Base-by-base conservation (phyloP, 1,140 invertebrate species). In the Ceratina australensis region DNA sequence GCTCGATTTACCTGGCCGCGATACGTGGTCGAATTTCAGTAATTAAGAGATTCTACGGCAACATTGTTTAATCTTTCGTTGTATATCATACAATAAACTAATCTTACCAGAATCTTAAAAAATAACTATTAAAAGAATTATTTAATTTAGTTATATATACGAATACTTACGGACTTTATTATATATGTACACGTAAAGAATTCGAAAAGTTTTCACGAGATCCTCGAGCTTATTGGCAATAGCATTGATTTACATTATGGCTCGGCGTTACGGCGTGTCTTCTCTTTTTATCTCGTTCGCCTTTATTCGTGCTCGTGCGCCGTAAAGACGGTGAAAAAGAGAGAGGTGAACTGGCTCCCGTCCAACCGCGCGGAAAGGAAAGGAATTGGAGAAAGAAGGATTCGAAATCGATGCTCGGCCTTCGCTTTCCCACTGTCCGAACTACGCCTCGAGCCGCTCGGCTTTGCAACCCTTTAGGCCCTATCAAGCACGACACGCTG, bases 41-140 rank as follows among this genome's bases (percentile, higher is more conserved):
- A 78, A 83, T 81, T 75, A 83, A 61, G 68, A 71, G 78, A 49
- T 81, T 75, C 28, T 49, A 28, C 20, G 47, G n/a, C n/a, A n/a
- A n/a, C n/a, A n/a, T n/a, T n/a, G n/a, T n/a, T n/a, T n/a, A n/a
- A n/a, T n/a, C n/a, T n/a, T n/a, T n/a, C n/a, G n/a, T n/a, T n/a
- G n/a, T n/a, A n/a, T n/a, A n/a, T n/a, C n/a, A 7, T 26, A 67
- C 61, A n/a, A n/a, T n/a, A n/a, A n/a, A n/a, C n/a, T n/a, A n/a
- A n/a, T n/a, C n/a, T n/a, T n/a, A n/a, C n/a, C n/a, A n/a, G n/a
- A n/a, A n/a, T n/a, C n/a, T n/a, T n/a, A n/a, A n/a, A n/a, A n/a
- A n/a, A n/a, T n/a, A n/a, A n/a, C n/a, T n/a, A n/a, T n/a, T n/a
- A n/a, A n/a, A n/a, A n/a, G n/a, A n/a, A n/a, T n/a, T n/a, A n/a